Evolutionary conservation across 2,797 vertebrate genomes (phyloP).

Genomic region (Falco berigora): DNA sequence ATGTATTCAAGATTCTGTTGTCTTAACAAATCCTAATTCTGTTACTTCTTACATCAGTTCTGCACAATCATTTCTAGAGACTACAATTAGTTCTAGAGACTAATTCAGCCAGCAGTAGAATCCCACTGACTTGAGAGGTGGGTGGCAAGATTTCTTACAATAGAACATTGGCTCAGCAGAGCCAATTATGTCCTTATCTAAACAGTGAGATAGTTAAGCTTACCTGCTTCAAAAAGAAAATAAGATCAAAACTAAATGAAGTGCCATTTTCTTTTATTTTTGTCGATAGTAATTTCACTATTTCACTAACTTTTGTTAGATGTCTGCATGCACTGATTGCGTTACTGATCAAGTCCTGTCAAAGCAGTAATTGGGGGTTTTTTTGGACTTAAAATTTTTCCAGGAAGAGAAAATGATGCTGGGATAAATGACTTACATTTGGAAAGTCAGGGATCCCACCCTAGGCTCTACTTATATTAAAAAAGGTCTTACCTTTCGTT

Average conservation of each 20-base stretch:
- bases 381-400: not conserved
- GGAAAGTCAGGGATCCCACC: not conserved
- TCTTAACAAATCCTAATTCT: not conserved
- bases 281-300: not conserved
- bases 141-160: not conserved
- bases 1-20: not conserved
- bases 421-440: slow-evolving; percentile 75
- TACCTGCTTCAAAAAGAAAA: not conserved
- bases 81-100: not conserved
- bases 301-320: not conserved
- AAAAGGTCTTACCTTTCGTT: slow-evolving; percentile 89
- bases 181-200: not conserved
- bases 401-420: not conserved
- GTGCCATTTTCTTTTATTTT: not conserved
- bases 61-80: not conserved
- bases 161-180: not conserved
- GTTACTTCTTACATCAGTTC: not conserved
- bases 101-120: not conserved
- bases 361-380: not conserved
- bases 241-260: not conserved
- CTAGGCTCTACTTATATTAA: not conserved
- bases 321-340: not conserved
- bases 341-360: not conserved
- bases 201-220: not conserved
- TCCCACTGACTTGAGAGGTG: not conserved